Evolutionary conservation across 2,888 invertebrate genomes (phyloP), one percentile per base, ranked within the genome.

Genomic region (Nymphalis c-album): DNA sequence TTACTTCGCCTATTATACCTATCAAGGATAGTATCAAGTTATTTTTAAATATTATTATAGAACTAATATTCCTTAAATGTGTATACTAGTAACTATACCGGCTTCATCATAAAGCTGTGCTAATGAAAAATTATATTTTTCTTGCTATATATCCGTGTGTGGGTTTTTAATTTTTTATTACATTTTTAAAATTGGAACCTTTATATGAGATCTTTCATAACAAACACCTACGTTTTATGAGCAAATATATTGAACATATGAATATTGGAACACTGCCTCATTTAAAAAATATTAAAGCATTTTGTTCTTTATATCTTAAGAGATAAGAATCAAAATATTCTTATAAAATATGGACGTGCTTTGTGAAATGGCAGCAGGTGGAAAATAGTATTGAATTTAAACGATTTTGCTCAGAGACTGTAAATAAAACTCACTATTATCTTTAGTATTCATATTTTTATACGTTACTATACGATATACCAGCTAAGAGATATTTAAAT

Each of bases 341-440:
- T 10, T 13, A 22, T 5, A 17, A n/a, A 13, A 31, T 18, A 18
- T 35, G 46, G 40, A 47, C 60, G 7, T 55, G 17, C 47, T 35
- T 60, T 65, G 67, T 60, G 40, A 45, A 57, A 61, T 26, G 58
- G 63, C 48, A 67, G 63, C 64, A 67, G 63, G 66, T 70, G 72
- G 65, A 46, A 70, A 60, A 68, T 64, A 64, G 67, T 70, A 70
- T 72, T 70, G 70, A 72, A 72, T 72, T 68, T 67, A 62, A 70
- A 72, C 70, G 65, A 59, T 66, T 68, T 71, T 66, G 64, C 70
- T 70, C 70, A 61, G 63, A 65, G 31, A 13, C 35, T 58, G 58
- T 67, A 45, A 67, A 67, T 67, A 67, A 48, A 18, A 35, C 18
- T 57, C 40, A 40, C 35, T 57, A 57, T 10, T 13, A 18, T 18